Evolutionary conservation across 2,888 invertebrate species (phyloP).

Genomic region (Thalpophila matura): DNA sequence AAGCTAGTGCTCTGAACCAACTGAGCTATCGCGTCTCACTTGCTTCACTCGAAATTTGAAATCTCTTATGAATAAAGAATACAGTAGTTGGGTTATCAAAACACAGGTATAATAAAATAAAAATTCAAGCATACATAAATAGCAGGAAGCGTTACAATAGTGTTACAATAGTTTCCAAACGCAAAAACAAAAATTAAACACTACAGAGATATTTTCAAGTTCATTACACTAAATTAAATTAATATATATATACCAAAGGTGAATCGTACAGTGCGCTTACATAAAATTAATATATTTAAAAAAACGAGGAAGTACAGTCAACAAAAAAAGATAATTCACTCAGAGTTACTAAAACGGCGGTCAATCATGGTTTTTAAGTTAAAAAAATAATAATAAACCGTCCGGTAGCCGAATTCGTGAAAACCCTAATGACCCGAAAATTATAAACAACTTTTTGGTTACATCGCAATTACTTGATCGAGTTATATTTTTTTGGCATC

Average conservation of each 20-base stretch:
- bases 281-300: slow-evolving; percentile 57
- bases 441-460: slow-evolving; percentile 75
- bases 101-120: no score
- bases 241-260: slow-evolving; percentile 42
- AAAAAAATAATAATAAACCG: slow-evolving; percentile 60
- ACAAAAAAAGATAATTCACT: slow-evolving; percentile 67
- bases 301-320: slow-evolving; percentile 64
- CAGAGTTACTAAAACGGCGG: slow-evolving; percentile 60
- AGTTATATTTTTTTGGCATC: slow-evolving; percentile 69
- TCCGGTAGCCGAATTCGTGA: slow-evolving; percentile 75
- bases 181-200: neutral
- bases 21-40: no score
- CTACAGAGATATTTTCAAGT: slow-evolving; percentile 14
- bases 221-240: slow-evolving; percentile 37
- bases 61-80: no score
- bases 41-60: no score
- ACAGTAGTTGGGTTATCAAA: no score
- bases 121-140: no score
- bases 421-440: slow-evolving; percentile 78
- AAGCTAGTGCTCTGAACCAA: no score
- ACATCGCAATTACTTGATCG: slow-evolving; percentile 75
- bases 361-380: slow-evolving; percentile 50
- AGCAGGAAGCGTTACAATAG: neutral
- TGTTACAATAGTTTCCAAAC: neutral
- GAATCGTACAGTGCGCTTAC: slow-evolving; percentile 36